Evolutionary conservation across 2,113 vertebrate species (phyloP), one percentile per base, ranked within the genome.

Genomic region (Semnornis frantzii): DNA sequence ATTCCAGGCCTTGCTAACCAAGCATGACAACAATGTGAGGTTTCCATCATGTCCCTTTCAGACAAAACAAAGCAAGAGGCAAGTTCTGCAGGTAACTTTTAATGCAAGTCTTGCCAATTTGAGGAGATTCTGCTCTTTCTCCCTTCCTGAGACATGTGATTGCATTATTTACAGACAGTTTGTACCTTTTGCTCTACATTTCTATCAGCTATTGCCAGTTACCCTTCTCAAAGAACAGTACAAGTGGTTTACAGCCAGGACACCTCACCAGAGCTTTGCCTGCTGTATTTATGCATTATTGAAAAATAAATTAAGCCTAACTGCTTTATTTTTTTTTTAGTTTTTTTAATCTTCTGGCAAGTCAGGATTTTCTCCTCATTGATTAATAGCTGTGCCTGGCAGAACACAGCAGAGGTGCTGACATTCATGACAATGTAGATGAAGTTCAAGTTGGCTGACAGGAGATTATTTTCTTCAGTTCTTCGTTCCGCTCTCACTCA

Each of bases 401-500:
- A 82, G 42, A 87, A 66, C 64, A 95, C 34, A 79, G 30, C 60
- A 90, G 85, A 91, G 48, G 91, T 96, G 96, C 89, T 63, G 65
- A 77, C 64, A 52, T 52, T 83, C 10, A 3, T 60, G 63, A 93
- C 89, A 90, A 84, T 90, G 75, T 48, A 89, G 94, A 85, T 85
- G 95, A 96, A 94, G 84, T 88, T 93, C 94, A 94, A 85, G 85
- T 84, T 59, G 76, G 37, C 15, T 90, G 88, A 89, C 19, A 46
- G 74, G 76, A 93, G 91, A 48, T 20, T 19, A 77, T 66, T 71
- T 85, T 87, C 96, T 97, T 96, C 95, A 37, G 66, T 81, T 93
- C 93, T 92, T 95, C 93, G 64, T 54, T 86, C 15, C 15, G 39
- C 92, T 94, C 85, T 98, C 97, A 99, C 39, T 99, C 98, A 63